These are phyloP conservation scores for Synanceia verrucosa DNA, from an alignment of 2,797 vertebrate genomes.

Conservation along the genomic window DNA sequence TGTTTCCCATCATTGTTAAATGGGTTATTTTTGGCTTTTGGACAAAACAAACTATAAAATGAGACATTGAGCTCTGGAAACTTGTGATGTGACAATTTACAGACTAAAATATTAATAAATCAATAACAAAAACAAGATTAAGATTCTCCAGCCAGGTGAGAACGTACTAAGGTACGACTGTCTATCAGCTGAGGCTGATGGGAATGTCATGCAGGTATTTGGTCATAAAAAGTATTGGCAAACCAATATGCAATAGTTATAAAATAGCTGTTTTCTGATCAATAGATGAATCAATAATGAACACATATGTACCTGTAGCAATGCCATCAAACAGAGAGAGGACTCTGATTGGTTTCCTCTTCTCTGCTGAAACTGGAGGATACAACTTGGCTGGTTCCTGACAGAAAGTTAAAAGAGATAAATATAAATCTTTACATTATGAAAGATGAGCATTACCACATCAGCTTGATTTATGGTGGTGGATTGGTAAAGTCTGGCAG, in stretches of 20 bases:
- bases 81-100: no score
- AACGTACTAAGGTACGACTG: no score
- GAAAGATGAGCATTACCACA: background rate
- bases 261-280: background rate
- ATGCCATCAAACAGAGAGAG: constrained; percentile 95
- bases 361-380: constrained; percentile 87
- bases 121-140: no score
- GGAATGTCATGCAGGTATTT: no score
- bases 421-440: background rate
- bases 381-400: constrained; percentile 89
- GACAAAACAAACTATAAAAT: no score
- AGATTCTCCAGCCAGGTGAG: no score
- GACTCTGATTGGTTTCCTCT: constrained; percentile 91
- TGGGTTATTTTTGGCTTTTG: no score
- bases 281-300: background rate
- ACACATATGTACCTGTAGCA: constrained; percentile 77
- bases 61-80: no score
- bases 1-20: no score
- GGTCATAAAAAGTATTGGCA: no score
- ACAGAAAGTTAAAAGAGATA: background rate
- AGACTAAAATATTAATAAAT: no score
- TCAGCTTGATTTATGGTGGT: constrained; percentile 1
- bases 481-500: background rate
- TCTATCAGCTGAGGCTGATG: no score
- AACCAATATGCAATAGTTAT: background rate